Percentiles rank a stretch among this genome's conserved stretches.
Conservation (phyloP, 2,888 invertebrate genomes). For the Lamellibrachia columna region DNA sequence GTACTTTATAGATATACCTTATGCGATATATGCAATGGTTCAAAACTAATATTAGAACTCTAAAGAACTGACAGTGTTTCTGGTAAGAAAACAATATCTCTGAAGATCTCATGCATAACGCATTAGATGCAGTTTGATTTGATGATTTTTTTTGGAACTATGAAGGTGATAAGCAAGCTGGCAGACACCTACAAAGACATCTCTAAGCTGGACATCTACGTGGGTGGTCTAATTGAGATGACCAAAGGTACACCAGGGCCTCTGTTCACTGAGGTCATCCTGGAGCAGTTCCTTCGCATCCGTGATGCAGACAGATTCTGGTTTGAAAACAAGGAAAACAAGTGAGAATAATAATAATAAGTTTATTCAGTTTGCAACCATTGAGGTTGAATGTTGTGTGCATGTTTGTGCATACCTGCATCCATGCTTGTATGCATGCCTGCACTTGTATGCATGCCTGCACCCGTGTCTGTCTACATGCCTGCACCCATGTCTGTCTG, state of each 20-base stretch:
- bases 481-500: no score
- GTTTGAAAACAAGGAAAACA: constrained; percentile 93
- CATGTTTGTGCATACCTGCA: no score
- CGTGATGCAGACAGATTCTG: constrained; percentile 95
- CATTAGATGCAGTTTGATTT: neutral
- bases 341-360: constrained; percentile 70
- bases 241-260: constrained; percentile 73
- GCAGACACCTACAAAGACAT: constrained; percentile 72
- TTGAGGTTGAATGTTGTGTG: no score
- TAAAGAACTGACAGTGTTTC: no score
- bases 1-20: no score
- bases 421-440: no score
- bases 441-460: no score
- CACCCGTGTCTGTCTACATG: no score
- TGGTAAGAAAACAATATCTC: no score
- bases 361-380: neutral
- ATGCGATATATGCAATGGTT: no score
- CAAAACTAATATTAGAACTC: no score
- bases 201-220: constrained; percentile 91
- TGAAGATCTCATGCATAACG: no score
- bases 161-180: constrained; percentile 34
- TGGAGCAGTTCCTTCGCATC: constrained; percentile 90
- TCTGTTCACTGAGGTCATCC: constrained; percentile 87
- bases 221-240: constrained; percentile 97
- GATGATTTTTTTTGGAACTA: neutral